These are phyloP conservation scores for Dioctria rufipes DNA, from an alignment of 2,888 invertebrate genomes.

Conservation along the genomic window DNA sequence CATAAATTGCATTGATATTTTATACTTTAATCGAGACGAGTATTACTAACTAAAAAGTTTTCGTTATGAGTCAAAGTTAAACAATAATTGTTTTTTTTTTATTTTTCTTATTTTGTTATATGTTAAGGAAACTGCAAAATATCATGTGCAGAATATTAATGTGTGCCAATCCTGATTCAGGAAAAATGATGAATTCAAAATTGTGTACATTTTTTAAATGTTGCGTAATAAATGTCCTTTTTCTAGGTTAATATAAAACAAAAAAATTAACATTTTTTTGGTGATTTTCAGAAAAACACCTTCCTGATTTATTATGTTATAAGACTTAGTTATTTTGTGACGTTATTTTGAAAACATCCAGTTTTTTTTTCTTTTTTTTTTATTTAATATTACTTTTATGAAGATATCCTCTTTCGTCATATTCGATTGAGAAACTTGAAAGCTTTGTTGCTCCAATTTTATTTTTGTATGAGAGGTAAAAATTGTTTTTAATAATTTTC, in stretches of 20 bases:
- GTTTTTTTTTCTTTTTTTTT: too few species aligned
- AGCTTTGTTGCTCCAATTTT: too few species aligned
- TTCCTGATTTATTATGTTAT: too few species aligned
- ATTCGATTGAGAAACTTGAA: too few species aligned
- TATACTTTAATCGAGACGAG: constrained; percentile 1
- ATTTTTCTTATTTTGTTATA: not conserved
- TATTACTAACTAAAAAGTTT: constrained; percentile 18
- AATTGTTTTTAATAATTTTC: too few species aligned
- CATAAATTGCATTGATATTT: constrained; percentile 22
- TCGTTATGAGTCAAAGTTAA: constrained; percentile 12
- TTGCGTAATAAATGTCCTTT: constrained; percentile 20
- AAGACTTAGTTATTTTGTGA: too few species aligned
- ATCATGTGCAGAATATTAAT: constrained; percentile 2
- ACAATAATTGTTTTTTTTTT: not conserved
- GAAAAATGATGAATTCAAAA: constrained; percentile 12
- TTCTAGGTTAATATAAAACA: constrained; percentile 10
- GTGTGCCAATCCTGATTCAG: constrained; percentile 38
- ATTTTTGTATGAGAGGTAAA: too few species aligned
- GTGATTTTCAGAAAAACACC: not conserved
- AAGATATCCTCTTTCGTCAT: too few species aligned
- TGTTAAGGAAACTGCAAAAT: constrained; percentile 17
- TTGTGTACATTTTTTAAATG: constrained; percentile 42
- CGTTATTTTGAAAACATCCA: too few species aligned
- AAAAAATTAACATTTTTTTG: not conserved
- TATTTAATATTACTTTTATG: too few species aligned